Conservation (phyloP, 1,140 invertebrate species). For the Diorhabda sublineata region DNA sequence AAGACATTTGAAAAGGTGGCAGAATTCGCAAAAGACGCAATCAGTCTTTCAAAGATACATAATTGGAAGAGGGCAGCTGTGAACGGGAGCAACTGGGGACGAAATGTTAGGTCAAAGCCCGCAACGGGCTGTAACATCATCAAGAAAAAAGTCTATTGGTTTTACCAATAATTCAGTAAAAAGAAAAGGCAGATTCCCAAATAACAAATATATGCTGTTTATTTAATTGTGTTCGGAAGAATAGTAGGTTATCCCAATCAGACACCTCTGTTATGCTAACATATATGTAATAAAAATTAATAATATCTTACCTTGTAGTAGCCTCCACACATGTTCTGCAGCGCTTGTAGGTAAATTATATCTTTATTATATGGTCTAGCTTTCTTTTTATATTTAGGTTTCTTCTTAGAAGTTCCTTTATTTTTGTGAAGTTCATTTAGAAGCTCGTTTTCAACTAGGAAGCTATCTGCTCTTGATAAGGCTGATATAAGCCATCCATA, state of each 20-base stretch:
- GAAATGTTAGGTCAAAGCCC: too few species aligned
- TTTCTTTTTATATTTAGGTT: conserved; percentile 70
- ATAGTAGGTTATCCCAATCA: not conserved
- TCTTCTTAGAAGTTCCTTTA: conserved; percentile 62
- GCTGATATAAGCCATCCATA: conserved; percentile 92
- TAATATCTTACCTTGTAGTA: conserved; percentile 76
- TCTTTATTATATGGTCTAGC: conserved; percentile 75
- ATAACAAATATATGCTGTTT: not conserved
- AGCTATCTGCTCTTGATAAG: conserved; percentile 80
- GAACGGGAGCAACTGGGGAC: too few species aligned
- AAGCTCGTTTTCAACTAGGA: conserved; percentile 73
- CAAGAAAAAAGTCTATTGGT: too few species aligned
- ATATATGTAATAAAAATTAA: not conserved
- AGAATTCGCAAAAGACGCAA: too few species aligned
- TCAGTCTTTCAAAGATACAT: too few species aligned
- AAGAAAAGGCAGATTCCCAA: too few species aligned
- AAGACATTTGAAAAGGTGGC: too few species aligned
- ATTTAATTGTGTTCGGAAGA: not conserved
- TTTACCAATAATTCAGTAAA: too few species aligned
- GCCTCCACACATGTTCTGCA: conserved; percentile 91
- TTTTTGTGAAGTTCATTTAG: conserved; percentile 54
- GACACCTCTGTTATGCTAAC: not conserved
- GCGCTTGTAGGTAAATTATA: conserved; percentile 80
- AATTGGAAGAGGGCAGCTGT: too few species aligned
- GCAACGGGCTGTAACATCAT: too few species aligned